These are phyloP conservation scores for Cathartes aura DNA, from an alignment of 2,113 vertebrate species.

Conservation along the genomic window DNA sequence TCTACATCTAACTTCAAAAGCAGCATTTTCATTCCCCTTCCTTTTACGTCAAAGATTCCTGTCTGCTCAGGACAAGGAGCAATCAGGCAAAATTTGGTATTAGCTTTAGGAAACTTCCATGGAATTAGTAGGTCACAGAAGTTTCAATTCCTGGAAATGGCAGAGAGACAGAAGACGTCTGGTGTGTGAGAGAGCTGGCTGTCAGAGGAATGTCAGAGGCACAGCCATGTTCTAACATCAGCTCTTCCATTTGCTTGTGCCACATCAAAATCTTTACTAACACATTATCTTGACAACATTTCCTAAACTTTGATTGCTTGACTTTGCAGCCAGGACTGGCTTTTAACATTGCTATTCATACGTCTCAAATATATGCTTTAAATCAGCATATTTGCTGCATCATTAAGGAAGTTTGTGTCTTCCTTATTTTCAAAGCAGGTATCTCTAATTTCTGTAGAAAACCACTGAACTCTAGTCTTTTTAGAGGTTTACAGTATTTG, in stretches of 20 bases:
- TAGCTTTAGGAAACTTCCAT: background rate
- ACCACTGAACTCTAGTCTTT: fast-evolving
- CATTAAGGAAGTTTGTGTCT: background rate
- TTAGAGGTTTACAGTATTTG: fast-evolving
- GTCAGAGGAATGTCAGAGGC: background rate
- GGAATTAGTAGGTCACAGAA: background rate
- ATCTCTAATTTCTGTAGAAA: background rate
- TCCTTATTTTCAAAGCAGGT: background rate
- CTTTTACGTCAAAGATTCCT: background rate
- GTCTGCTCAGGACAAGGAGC: background rate
- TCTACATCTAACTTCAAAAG: background rate
- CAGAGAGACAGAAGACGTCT: background rate
- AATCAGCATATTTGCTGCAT: background rate
- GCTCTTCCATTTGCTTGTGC: background rate
- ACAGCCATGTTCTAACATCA: background rate
- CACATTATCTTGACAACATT: background rate
- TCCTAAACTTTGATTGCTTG: background rate
- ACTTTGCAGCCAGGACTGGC: background rate
- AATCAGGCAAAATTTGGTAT: background rate
- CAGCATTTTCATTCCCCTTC: background rate
- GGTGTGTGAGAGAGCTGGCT: background rate
- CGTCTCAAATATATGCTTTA: fast-evolving
- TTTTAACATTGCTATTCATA: background rate
- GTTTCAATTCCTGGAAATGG: background rate
- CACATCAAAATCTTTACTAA: background rate